A percentile compares a stretch with the other conserved stretches of the same genome.
These are phyloP conservation scores for Corythoichthys haematopterus DNA, from an alignment of 2,113 vertebrate genomes.

Conservation along the genomic window DNA sequence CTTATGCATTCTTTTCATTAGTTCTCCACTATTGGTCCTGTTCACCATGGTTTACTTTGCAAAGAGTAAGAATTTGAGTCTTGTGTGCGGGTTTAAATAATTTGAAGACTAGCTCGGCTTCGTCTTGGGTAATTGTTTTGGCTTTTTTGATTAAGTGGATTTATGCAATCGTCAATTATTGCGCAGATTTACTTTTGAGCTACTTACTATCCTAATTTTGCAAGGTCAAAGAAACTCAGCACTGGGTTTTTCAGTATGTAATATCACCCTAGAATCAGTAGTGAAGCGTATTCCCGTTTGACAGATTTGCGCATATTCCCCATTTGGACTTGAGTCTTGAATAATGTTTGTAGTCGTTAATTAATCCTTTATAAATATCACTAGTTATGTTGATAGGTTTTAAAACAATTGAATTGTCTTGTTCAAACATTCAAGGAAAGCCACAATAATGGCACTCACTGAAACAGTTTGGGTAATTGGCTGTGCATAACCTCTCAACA, in stretches of 20 bases:
- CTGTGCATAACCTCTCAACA: constrained; percentile 33
- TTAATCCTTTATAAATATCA: neutral
- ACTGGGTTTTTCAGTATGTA: neutral
- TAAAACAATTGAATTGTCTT: constrained; percentile 11
- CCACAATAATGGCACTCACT: neutral
- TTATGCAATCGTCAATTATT: constrained; percentile 22
- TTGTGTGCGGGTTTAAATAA: neutral
- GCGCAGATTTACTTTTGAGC: constrained; percentile 29
- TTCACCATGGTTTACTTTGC: constrained; percentile 9
- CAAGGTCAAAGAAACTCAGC: constrained; percentile 14
- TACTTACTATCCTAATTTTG: constrained; percentile 25
- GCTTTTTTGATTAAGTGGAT: constrained; percentile 37
- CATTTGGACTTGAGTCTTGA: neutral
- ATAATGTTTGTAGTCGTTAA: neutral
- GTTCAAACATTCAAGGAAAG: constrained; percentile 19
- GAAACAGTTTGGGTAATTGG: constrained; percentile 18
- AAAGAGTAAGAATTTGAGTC: constrained; percentile 8
- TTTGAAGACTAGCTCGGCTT: constrained; percentile 21
- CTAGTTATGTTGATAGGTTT: constrained; percentile 1
- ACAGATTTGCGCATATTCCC: neutral
- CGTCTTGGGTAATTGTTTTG: constrained; percentile 14
- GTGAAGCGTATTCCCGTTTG: neutral
- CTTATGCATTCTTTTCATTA: constrained; percentile 18
- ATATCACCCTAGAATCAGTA: constrained; percentile 1
- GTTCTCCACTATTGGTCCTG: constrained; percentile 28